Base-by-base conservation (phyloP, 2,888 invertebrate species). In the Euplexia lucipara region DNA sequence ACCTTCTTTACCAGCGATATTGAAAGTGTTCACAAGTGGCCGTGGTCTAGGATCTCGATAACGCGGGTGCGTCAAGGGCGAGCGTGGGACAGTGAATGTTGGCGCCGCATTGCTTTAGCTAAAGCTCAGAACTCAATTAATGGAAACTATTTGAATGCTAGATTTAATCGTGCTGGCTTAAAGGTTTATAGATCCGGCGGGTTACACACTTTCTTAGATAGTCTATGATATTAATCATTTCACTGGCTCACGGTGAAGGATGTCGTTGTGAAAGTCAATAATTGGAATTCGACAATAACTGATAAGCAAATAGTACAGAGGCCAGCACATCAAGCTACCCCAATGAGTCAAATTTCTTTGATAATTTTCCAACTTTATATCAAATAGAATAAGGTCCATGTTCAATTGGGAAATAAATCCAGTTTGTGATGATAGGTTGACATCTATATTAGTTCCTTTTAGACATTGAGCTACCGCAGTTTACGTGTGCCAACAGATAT, bases 31-130 rank as follows among this genome's bases (percentile, higher is more conserved):
- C 64, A 49, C 54, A 60, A 67, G 44, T 62, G 59, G 63, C 73
- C 75, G 62, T 79, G 73, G 70, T 70, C 65, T 68, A 45, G 37
- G 67, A 75, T 75, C 66, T 44, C 69, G 78, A 75, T 71, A 79
- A 70, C 54, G 9, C 45, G 64, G 72, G 81, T 52, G 73, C 70
- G 82, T 79, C 89, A 89, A 88, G 89, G 90, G 83, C 86, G 59
- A 37, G 86, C 86, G 91, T 90, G 87, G 91, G 87, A 61, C 52
- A 59, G 84, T 81, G 86, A 90, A 89, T 90, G 88, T 84, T 90
- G 90, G 90, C 90, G 91, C 91, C 90, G 54, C 71, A 60, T 60
- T 65, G 60, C 71, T 48, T 30, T 34, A 44, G 9, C n/a, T 68
- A 52, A 60, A 69, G 60, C 59, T 20, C 20, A 60, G 71, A 59